Conservation (phyloP, 2,113 vertebrate species). For the Cettia cetti region DNA sequence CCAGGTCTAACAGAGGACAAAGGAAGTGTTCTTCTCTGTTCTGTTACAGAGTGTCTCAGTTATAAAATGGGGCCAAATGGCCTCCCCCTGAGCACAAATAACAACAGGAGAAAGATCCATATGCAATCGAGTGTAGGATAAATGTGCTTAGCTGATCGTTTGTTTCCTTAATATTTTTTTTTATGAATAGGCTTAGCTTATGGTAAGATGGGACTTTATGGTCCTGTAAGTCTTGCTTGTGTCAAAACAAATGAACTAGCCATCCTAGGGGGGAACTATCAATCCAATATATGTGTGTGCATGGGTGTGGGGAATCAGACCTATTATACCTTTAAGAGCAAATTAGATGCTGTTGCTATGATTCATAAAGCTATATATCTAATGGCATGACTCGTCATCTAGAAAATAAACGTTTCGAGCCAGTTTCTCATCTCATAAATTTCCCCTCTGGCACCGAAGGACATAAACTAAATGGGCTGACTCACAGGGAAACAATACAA, state of each 20-base stretch:
- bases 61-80: slow-evolving; percentile 43
- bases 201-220: slow-evolving; percentile 53
- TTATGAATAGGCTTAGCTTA: slow-evolving; percentile 63
- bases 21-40: slow-evolving; percentile 47
- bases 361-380: slow-evolving; percentile 79
- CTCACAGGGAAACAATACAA: slow-evolving; percentile 65
- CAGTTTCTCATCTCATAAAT: slow-evolving; percentile 68
- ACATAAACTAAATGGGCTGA: slow-evolving; percentile 60
- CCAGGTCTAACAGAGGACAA: slow-evolving; percentile 50
- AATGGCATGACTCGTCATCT: slow-evolving; percentile 62
- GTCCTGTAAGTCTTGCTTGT: slow-evolving; percentile 55
- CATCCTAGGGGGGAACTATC: slow-evolving; percentile 57
- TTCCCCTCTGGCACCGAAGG: slow-evolving; percentile 62
- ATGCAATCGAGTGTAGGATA: slow-evolving; percentile 3
- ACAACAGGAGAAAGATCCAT: slow-evolving; percentile 18
- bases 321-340: slow-evolving; percentile 81
- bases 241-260: slow-evolving; percentile 64
- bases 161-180: slow-evolving; percentile 65
- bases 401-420: slow-evolving; percentile 62
- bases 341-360: slow-evolving; percentile 79
- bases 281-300: slow-evolving; percentile 45
- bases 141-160: slow-evolving; percentile 42
- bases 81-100: slow-evolving; percentile 56
- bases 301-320: slow-evolving; percentile 66
- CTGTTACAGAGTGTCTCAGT: slow-evolving; percentile 6